phyloP scores from a whole-genome alignment of 2,888 invertebrate genomes.

The Epinotia ramella region DNA sequence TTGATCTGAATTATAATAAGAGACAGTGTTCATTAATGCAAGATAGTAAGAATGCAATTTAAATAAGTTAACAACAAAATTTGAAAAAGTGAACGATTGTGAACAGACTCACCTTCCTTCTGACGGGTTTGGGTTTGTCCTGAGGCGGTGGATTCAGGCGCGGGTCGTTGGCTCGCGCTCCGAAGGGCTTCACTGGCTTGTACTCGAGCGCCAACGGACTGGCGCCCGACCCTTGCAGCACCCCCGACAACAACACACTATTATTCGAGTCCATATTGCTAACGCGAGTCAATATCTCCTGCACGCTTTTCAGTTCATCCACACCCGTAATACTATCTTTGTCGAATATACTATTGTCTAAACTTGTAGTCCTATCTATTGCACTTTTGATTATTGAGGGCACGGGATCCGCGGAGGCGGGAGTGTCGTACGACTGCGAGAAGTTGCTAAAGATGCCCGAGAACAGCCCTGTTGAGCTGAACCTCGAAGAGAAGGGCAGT shows the following conservation, averaged over 20 bases:
- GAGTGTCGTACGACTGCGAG: slow-evolving; percentile 67
- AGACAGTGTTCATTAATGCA: slow-evolving; percentile 32
- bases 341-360: slow-evolving; percentile 77
- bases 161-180: slow-evolving; percentile 66
- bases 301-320: slow-evolving; percentile 79
- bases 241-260: slow-evolving; percentile 80
- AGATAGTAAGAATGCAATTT: slow-evolving; percentile 1
- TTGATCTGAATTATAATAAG: slow-evolving; percentile 50
- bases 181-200: slow-evolving; percentile 49
- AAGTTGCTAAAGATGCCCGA: slow-evolving; percentile 79
- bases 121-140: slow-evolving; percentile 81
- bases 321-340: slow-evolving; percentile 71
- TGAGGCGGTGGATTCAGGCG: slow-evolving; percentile 77
- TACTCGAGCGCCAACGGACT: slow-evolving; percentile 57
- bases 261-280: slow-evolving; percentile 83
- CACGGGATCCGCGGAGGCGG: slow-evolving; percentile 73
- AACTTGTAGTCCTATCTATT: slow-evolving; percentile 81
- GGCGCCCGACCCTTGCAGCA: slow-evolving; percentile 68
- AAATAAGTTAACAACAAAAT: too few species aligned
- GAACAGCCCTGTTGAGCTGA: slow-evolving; percentile 76
- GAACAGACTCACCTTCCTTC: slow-evolving; percentile 77
- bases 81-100: background rate
- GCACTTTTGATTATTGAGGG: slow-evolving; percentile 83
- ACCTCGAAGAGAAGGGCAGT: slow-evolving; percentile 71
- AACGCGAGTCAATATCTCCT: slow-evolving; percentile 80